Evolutionary conservation across 2,888 invertebrate species (phyloP), one percentile per base, ranked within the genome.

Genomic region (Onthophagus sagittarius): DNA sequence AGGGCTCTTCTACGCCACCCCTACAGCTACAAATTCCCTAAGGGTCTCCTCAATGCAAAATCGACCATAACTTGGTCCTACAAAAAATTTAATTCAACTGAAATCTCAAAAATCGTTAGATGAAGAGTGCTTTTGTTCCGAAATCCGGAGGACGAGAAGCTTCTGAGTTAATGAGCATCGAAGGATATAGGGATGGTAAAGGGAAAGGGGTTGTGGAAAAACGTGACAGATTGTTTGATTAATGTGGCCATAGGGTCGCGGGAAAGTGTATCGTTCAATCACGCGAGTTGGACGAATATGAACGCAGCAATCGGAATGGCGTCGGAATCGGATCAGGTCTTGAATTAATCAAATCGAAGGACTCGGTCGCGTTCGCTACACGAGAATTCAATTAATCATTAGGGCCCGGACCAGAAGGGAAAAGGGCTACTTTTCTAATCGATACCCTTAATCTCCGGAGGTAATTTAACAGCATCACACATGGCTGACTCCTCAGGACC

Each of bases 361-460:
- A 83, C 83, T 81, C 80, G 81, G 9, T 80, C 80, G 81, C 81
- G 81, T 79, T 79, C 79, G 80, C 81, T 82, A 83, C 82, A 84
- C 80, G 82, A 81, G 82, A 83, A 84, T 83, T 82, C 84, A 84
- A 84, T 85, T 84, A 84, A 85, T 85, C 84, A 84, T 82, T 82
- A 79, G 80, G 78, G 75, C 79, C 80, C 80, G 81, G 82, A 80
- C 80, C 80, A 81, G 82, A 80, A 80, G 79, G 80, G 64, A 80
- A 83, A 83, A 83, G 82, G 82, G 83, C 82, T 79, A 83, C 80
- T 83, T 81, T 83, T 80, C 80, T 81, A 82, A 83, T 83, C 82
- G 82, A 82, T 82, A 82, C 79, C 77, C 78, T 79, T 79, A 81
- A 82, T 83, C 82, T 83, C 81, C 79, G 80, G 80, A 82, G 82